A percentile compares a stretch with the other conserved stretches of the same genome.
Evolutionary conservation across 2,888 invertebrate species (phyloP).

Genomic region (Cephus nigrinus): DNA sequence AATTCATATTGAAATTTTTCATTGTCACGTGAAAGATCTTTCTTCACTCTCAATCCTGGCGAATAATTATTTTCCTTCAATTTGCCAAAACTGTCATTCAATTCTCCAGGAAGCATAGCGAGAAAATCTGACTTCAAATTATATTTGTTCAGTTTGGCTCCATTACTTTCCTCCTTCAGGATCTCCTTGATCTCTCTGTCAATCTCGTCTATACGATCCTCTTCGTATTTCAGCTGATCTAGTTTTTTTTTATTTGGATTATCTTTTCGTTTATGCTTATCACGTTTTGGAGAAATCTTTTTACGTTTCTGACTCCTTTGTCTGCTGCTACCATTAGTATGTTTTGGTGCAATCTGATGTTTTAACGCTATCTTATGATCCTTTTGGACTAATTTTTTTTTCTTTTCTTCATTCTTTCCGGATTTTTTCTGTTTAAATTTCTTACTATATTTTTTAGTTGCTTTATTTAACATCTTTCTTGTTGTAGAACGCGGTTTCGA

Average conservation of each 20-base stretch:
- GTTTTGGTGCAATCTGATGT: not conserved
- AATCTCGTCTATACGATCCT: constrained; percentile 26
- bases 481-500: not conserved
- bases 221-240: constrained; percentile 12
- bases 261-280: not conserved
- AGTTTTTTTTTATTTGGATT: constrained; percentile 29
- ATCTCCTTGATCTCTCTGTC: constrained; percentile 32
- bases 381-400: not conserved
- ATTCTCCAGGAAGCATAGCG: not conserved
- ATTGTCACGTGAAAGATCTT: not conserved
- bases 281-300: not conserved
- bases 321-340: not conserved
- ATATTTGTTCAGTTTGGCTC: not conserved
- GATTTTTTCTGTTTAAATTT: not conserved
- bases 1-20: not conserved
- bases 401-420: not conserved
- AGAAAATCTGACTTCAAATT: not conserved
- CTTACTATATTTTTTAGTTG: not conserved
- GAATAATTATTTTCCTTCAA: constrained; percentile 5
- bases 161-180: constrained; percentile 29
- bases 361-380: not conserved
- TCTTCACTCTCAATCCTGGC: not conserved
- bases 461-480: not conserved
- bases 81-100: not conserved
- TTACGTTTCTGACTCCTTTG: not conserved